Conservation (phyloP, 92 coral and sea anemone species). For the Phenganax stokvisi region DNA sequence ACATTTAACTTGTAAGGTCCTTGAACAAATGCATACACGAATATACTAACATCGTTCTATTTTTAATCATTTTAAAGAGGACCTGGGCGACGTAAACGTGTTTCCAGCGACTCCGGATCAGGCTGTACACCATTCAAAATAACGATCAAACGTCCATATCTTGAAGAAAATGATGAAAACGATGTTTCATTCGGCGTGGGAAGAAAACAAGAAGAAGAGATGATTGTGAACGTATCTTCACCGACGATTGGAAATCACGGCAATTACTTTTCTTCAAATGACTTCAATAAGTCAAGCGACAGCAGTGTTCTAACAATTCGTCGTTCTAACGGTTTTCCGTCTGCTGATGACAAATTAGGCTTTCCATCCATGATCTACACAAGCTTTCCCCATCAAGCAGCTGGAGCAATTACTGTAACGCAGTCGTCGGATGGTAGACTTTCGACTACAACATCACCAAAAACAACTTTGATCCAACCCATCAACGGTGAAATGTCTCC, state of each 20-base stretch:
- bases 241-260: conserved; percentile 4
- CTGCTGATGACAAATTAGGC: conserved; percentile 33
- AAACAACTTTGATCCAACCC: conserved; percentile 33
- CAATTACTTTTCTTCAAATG: conserved; percentile 20
- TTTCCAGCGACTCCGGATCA: conserved; percentile 20
- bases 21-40: not conserved
- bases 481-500: conserved; percentile 41
- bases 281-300: conserved; percentile 10
- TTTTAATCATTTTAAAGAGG: conserved; percentile 12
- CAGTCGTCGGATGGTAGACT: conserved; percentile 22
- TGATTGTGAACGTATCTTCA: conserved; percentile 38
- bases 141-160: conserved; percentile 36
- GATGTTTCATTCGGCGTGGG: conserved; percentile 16
- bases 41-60: not conserved
- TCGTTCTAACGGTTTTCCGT: conserved; percentile 24
- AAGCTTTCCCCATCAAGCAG: conserved; percentile 25
- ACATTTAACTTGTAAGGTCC: too few relatives aligned
- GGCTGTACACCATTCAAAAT: conserved; percentile 31
- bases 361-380: conserved; percentile 41
- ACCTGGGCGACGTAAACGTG: conserved; percentile 37
- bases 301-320: conserved; percentile 1
- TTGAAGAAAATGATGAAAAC: conserved; percentile 28
- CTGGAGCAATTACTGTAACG: conserved; percentile 22
- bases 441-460: conserved; percentile 28
- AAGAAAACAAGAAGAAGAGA: conserved; percentile 32